Evolutionary conservation across 2,888 invertebrate genomes (phyloP).

Genomic region (Thera britannica): DNA sequence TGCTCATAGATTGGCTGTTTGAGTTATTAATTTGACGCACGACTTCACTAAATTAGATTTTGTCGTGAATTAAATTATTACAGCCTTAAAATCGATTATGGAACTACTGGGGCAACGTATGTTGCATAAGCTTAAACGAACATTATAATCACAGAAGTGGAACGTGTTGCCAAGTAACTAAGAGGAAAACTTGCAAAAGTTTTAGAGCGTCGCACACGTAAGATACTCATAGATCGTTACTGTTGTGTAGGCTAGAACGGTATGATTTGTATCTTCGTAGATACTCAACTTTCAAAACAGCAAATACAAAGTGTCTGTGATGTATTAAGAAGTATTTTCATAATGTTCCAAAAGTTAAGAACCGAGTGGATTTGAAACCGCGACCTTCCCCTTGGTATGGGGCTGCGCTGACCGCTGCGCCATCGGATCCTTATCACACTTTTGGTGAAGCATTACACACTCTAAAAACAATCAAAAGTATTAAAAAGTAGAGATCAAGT

Average conservation of each 20-base stretch:
- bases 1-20: constrained; percentile 8
- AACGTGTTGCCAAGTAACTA: background rate
- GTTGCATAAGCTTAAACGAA: background rate
- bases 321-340: too few relatives aligned
- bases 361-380: too few relatives aligned
- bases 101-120: background rate
- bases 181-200: background rate
- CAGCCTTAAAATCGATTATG: background rate
- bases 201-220: background rate
- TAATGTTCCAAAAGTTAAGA: too few relatives aligned
- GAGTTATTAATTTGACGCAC: constrained; percentile 1
- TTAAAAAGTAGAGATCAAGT: too few relatives aligned
- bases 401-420: too few relatives aligned
- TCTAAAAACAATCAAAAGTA: too few relatives aligned
- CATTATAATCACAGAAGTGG: background rate
- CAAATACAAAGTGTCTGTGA: background rate
- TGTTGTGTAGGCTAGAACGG: too few relatives aligned
- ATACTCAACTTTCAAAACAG: background rate
- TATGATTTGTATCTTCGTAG: background rate
- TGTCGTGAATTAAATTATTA: background rate
- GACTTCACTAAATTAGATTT: background rate
- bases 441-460: too few relatives aligned
- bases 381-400: too few relatives aligned
- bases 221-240: background rate
- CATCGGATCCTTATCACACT: too few relatives aligned